Percentiles rank a stretch among this genome's conserved stretches.
These are phyloP conservation scores for Ricordea florida DNA, from an alignment of 92 coral and sea anemone species.

Conservation along the genomic window DNA sequence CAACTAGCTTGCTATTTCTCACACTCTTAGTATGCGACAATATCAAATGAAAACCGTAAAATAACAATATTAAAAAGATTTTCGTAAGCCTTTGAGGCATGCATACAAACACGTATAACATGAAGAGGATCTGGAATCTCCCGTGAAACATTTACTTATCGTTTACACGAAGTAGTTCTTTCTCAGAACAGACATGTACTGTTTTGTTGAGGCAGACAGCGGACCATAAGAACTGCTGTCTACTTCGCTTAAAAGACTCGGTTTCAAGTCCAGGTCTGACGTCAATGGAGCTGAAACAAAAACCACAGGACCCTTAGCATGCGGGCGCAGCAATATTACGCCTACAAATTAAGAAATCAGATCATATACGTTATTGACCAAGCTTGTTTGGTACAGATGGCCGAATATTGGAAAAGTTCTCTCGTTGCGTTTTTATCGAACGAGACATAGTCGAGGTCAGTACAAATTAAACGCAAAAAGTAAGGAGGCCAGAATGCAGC, in stretches of 20 bases:
- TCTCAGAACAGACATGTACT: conserved; percentile 90
- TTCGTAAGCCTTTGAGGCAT: too few relatives aligned
- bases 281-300: conserved; percentile 70
- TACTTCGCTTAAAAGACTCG: conserved; percentile 77
- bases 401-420: too few relatives aligned
- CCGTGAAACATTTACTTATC: not conserved
- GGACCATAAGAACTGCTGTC: conserved; percentile 87
- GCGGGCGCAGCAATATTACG: not conserved
- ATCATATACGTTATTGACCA: too few relatives aligned
- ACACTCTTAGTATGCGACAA: too few relatives aligned
- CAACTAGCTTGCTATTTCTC: too few relatives aligned
- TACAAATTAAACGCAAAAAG: too few relatives aligned
- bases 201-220: conserved; percentile 75
- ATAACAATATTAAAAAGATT: too few relatives aligned
- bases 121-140: not conserved
- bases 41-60: too few relatives aligned
- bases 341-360: not conserved
- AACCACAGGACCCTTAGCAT: not conserved
- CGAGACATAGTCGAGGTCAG: too few relatives aligned
- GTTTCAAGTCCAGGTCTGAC: conserved; percentile 80
- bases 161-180: conserved; percentile 91
- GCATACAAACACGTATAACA: not conserved
- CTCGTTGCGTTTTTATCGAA: too few relatives aligned
- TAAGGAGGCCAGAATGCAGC: too few relatives aligned
- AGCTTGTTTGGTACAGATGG: too few relatives aligned